These are phyloP conservation scores for Protomyctophum bolini DNA, from an alignment of 2,113 vertebrate genomes.

Conservation along the genomic window DNA sequence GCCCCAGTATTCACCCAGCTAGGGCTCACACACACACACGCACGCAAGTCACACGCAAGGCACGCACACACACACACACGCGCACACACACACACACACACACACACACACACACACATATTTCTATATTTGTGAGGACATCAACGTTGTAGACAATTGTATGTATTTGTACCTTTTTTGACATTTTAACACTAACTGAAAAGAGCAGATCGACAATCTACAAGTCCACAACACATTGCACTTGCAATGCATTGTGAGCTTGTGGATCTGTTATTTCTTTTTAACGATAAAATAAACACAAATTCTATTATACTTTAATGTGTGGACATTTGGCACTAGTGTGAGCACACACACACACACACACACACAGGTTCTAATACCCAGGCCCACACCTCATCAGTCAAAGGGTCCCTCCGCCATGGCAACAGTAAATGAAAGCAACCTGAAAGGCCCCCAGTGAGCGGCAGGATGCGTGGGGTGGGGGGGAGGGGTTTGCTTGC, in stretches of 20 bases:
- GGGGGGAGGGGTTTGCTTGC: conserved; percentile 46
- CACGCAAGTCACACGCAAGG: too few species aligned
- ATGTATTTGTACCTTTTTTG: too few species aligned
- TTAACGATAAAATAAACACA: too few species aligned
- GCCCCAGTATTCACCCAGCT: conserved; percentile 28
- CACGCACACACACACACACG: not conserved
- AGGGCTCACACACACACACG: conserved; percentile 3
- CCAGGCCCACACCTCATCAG: conserved; percentile 72
- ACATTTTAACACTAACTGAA: too few species aligned
- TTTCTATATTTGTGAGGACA: too few species aligned
- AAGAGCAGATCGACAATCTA: too few species aligned
- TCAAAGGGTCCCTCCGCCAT: conserved; percentile 76
- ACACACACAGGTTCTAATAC: conserved; percentile 10
- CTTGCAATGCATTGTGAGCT: too few species aligned
- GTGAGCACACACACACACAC: conserved; percentile 8
- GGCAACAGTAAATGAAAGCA: conserved; percentile 80
- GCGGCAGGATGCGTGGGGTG: conserved; percentile 66
- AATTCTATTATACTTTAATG: too few species aligned
- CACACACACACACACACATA: not conserved
- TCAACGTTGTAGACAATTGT: too few species aligned
- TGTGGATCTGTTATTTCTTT: too few species aligned
- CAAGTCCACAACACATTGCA: too few species aligned
- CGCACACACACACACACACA: conserved; percentile 15
- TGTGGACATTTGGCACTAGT: too few species aligned
- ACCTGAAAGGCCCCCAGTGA: conserved; percentile 78